Conservation (phyloP, 2,888 invertebrate species). For the Cyrtodaria siliqua region DNA sequence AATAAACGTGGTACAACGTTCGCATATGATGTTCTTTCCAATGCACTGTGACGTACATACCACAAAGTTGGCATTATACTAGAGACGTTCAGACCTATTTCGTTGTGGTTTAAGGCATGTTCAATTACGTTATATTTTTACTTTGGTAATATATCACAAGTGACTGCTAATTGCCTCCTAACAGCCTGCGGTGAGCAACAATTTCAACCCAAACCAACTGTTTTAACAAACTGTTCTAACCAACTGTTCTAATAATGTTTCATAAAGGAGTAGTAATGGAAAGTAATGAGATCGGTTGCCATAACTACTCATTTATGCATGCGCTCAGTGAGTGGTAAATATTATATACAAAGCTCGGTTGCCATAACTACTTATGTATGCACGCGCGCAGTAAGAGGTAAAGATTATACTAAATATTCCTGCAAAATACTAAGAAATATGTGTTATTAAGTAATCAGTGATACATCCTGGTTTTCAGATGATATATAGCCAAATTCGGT, state of each 20-base stretch:
- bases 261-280: constrained; percentile 37
- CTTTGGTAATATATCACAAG: constrained; percentile 18
- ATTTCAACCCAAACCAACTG: constrained; percentile 32
- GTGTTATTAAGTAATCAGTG: background rate
- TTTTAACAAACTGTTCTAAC: no score
- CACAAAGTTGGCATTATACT: no score
- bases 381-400: background rate
- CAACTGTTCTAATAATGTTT: constrained; percentile 18
- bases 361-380: constrained; percentile 32
- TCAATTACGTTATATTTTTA: no score
- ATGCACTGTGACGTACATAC: no score
- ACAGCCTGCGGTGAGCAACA: constrained; percentile 48
- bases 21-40: no score
- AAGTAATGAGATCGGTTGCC: constrained; percentile 26
- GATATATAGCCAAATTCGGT: constrained; percentile 4
- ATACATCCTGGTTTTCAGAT: constrained; percentile 3
- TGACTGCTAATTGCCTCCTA: constrained; percentile 28
- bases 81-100: no score
- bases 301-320: constrained; percentile 38
- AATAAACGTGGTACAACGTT: no score
- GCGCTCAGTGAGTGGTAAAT: no score
- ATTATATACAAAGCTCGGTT: no score
- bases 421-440: background rate
- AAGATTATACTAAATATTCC: no score
- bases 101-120: no score